Evolutionary conservation across 2,888 invertebrate species (phyloP), one percentile per base, ranked within the genome.

Genomic region (Odontothrips loti): DNA sequence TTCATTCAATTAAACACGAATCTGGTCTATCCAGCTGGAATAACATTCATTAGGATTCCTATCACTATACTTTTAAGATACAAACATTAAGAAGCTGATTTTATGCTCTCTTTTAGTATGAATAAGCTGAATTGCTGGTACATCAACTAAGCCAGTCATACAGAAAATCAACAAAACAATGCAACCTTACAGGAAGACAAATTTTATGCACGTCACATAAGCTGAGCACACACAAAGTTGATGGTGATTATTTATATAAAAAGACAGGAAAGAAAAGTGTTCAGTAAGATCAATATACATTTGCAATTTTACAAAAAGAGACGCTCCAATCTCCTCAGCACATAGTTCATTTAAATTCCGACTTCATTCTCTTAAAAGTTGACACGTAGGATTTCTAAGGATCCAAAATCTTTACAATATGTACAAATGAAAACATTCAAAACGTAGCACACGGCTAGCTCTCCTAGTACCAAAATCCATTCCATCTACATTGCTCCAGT

Each of bases 51-150:
- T 58, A 58, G 17, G 58, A 58, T 58, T 43, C 34, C 34, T 43
- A 43, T 43, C 34, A 43, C 34, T 43, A 43, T 43, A 43, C 6
- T 43, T 43, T 43, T 43, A 58, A 20, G 15, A 15, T n/a, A 58
- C 20, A 58, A 17, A 58, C 58, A 51, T 17, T 10, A 58, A 11
- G 15, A 58, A 58, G 58, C 4, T 58, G 58, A 58, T 58, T 58
- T 58, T n/a, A 17, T 58, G n/a, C 58, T 58, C 58, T 8, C 6
- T 20, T 58, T 58, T n/a, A 58, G 17, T 23, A 75, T 75, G 68
- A 75, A 75, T 75, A 75, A 75, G 68, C 68, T 75, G 68, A 75
- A 75, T 75, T 75, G 68, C 68, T 75, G 23, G 12, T 27, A 75
- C 23, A 27, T 75, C 23, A 75, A 12, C 68, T 27, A 75, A 10